phyloP scores from a whole-genome alignment of 2,797 vertebrate genomes.

The Rhinophrynus dorsalis region DNA sequence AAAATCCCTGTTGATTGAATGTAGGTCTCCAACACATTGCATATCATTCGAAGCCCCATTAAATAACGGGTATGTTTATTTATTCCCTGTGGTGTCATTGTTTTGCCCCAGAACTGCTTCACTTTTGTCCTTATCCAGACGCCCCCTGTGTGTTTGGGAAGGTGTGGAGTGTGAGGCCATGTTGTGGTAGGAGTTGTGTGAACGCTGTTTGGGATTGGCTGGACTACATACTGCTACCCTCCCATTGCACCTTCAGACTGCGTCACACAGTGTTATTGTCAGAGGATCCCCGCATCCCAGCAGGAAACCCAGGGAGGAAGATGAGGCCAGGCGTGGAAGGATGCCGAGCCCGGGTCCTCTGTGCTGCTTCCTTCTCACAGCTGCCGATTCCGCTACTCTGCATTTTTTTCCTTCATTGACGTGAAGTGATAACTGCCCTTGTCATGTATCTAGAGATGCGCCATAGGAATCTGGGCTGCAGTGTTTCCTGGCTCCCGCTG shows the following conservation, averaged over 20 bases:
- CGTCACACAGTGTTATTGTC: slow-evolving; percentile 10
- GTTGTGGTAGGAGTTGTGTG: no score
- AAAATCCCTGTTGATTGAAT: no score
- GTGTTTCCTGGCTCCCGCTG: not conserved
- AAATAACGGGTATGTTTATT: no score
- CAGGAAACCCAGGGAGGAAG: slow-evolving; percentile 37
- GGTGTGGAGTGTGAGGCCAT: no score
- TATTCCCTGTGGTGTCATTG: no score
- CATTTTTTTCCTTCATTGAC: not conserved
- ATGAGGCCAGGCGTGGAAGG: slow-evolving; percentile 7
- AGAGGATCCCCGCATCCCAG: not conserved
- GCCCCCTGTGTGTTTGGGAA: no score
- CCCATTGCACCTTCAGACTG: no score
- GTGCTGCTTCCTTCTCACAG: not conserved
- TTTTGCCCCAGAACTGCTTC: no score
- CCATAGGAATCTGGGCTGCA: not conserved
- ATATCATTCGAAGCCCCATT: no score
- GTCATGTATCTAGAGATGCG: not conserved
- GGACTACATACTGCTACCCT: no score
- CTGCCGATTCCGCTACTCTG: slow-evolving; percentile 16
- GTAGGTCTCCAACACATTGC: no score
- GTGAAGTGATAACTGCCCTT: not conserved
- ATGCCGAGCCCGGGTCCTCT: slow-evolving; percentile 18
- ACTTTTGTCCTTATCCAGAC: no score
- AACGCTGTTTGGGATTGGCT: not conserved